phyloP scores from a whole-genome alignment of 2,888 invertebrate genomes.

The Macrosoma leucophasiata region DNA sequence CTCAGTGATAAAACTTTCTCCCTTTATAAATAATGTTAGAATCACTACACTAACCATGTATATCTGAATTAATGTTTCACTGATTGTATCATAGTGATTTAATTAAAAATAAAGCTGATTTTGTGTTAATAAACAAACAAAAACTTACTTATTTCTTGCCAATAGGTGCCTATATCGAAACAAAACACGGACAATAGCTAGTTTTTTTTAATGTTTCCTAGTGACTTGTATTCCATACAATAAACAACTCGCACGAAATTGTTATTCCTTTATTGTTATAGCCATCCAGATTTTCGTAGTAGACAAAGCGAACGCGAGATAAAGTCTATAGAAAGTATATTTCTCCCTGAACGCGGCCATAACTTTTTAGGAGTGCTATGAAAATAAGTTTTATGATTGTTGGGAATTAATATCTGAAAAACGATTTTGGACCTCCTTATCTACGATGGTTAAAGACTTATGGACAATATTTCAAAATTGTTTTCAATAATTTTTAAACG shows the following conservation, averaged over 20 bases:
- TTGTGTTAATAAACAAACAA: constrained; percentile 3
- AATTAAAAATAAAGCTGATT: neutral
- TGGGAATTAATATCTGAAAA: constrained; percentile 72
- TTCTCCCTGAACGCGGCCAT: constrained; percentile 51
- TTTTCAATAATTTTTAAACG: no score
- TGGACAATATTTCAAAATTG: constrained; percentile 36
- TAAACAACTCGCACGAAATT: constrained; percentile 47
- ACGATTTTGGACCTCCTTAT: constrained; percentile 58
- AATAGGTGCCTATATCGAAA: no score
- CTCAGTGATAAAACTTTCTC: no score
- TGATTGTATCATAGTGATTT: neutral
- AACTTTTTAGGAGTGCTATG: constrained; percentile 66
- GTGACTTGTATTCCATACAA: constrained; percentile 35
- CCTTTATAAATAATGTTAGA: no score
- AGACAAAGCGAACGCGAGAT: constrained; percentile 53
- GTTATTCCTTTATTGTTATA: constrained; percentile 54
- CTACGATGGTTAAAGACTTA: constrained; percentile 45
- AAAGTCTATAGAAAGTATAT: constrained; percentile 58
- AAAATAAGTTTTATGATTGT: constrained; percentile 71
- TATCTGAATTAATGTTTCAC: no score
- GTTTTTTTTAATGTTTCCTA: constrained; percentile 25
- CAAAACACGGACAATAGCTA: no score
- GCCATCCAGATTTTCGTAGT: constrained; percentile 46
- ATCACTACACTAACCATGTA: no score
- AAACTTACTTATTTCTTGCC: no score